Conservation (phyloP, 2,888 invertebrate genomes). For the Calliphora vomitoria region DNA sequence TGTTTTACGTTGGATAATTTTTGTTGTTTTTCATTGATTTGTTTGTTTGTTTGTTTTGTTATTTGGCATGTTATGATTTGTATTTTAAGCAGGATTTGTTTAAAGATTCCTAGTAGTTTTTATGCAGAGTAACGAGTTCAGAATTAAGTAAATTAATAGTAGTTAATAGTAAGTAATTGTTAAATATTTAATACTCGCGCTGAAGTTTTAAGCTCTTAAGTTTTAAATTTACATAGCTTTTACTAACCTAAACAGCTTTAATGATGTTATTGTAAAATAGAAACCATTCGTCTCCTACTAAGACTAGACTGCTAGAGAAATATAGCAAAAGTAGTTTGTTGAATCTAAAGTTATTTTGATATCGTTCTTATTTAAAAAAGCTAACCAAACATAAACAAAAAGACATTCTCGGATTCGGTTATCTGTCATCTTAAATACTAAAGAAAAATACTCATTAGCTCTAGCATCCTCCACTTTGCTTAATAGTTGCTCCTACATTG, state of each 20-base stretch:
- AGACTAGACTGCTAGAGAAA: too few species aligned
- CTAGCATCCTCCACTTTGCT: too few species aligned
- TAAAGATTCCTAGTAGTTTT: background rate
- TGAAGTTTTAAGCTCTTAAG: background rate
- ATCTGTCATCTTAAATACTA: too few species aligned
- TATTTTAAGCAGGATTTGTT: background rate
- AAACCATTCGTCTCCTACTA: too few species aligned
- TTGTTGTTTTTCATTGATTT: constrained; percentile 6
- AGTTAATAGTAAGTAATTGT: background rate
- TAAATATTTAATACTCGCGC: background rate
- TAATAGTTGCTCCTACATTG: too few species aligned
- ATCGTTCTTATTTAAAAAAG: too few species aligned
- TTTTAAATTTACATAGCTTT: background rate
- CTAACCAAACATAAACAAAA: too few species aligned
- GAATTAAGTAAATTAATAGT: background rate
- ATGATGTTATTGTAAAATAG: background rate
- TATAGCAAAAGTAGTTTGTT: too few species aligned
- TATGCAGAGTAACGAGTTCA: background rate
- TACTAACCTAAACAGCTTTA: constrained; percentile 12
- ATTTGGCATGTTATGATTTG: constrained; percentile 50
- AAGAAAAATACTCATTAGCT: too few species aligned
- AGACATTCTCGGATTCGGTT: too few species aligned
- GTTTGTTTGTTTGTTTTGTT: constrained; percentile 26
- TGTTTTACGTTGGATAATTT: constrained; percentile 23
- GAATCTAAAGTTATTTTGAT: too few species aligned